A percentile compares a stretch with the other conserved stretches of the same genome.
phyloP scores from a whole-genome alignment of 2,888 invertebrate genomes.

The Idaea aversata region DNA sequence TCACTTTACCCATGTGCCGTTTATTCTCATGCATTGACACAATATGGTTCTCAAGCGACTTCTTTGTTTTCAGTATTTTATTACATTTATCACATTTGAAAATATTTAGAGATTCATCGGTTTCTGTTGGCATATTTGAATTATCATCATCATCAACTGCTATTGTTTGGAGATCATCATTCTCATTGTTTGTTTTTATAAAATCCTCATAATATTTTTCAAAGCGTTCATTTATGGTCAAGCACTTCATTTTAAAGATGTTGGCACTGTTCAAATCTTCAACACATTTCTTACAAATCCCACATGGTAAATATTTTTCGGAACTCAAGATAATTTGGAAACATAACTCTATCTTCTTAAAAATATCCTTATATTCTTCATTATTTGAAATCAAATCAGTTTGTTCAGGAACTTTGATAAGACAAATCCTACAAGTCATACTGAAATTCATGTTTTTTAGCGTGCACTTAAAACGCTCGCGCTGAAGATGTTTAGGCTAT shows the following conservation, averaged over 20 bases:
- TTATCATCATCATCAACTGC: conserved; percentile 15
- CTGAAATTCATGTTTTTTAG: background rate
- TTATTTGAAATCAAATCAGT: conserved; percentile 40
- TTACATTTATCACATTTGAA: conserved; percentile 52
- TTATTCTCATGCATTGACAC: conserved; percentile 63
- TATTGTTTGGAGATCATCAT: conserved; percentile 21
- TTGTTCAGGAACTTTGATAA: conserved; percentile 31
- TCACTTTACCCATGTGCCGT: conserved; percentile 57
- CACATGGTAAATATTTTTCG: conserved; percentile 46
- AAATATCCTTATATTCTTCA: conserved; percentile 41
- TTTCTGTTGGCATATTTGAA: background rate
- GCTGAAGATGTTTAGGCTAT: no score
- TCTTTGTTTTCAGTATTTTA: conserved; percentile 54
- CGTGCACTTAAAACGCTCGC: background rate
- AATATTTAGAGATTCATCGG: conserved; percentile 3
- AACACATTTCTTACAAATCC: conserved; percentile 54
- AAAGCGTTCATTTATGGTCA: conserved; percentile 52
- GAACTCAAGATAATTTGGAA: conserved; percentile 51
- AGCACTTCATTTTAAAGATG: conserved; percentile 58
- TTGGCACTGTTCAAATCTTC: conserved; percentile 51
- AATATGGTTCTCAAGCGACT: conserved; percentile 57
- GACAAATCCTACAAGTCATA: conserved; percentile 56
- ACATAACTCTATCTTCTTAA: conserved; percentile 53
- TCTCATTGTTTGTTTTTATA: conserved; percentile 3
- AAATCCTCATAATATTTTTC: conserved; percentile 27